Evolutionary conservation across 2,113 vertebrate genomes (phyloP).

Genomic region (Petrocephalus microphthalmus): DNA sequence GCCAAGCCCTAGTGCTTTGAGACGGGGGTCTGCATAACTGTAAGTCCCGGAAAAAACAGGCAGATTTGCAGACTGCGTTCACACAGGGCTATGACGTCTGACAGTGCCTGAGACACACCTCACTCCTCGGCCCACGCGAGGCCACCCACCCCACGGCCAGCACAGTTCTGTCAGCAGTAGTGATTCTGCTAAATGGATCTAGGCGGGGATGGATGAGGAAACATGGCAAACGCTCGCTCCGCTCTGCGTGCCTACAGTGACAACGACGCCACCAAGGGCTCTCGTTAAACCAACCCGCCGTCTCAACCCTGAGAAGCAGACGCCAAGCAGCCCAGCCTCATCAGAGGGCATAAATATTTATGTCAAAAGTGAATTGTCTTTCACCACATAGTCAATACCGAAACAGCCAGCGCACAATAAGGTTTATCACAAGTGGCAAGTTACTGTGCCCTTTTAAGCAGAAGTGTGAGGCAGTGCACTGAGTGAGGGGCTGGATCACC

Average conservation of each 20-base stretch:
- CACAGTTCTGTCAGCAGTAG: not conserved
- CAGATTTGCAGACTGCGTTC: not conserved
- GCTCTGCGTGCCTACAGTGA: not conserved
- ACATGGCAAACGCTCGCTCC: not conserved
- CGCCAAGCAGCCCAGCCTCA: not conserved
- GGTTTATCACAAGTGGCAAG: not conserved
- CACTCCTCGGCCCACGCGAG: not conserved
- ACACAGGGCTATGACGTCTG: not conserved
- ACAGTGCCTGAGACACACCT: not conserved
- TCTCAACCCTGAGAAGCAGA: not conserved
- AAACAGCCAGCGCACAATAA: not conserved
- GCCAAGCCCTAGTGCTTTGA: not conserved
- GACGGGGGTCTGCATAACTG: not conserved
- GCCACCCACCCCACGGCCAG: not conserved
- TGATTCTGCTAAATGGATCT: not conserved
- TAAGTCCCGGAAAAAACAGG: not conserved
- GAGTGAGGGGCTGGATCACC: not conserved
- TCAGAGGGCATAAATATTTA: not conserved
- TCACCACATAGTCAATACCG: not conserved
- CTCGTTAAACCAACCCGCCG: not conserved
- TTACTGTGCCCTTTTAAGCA: not conserved
- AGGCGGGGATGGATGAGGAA: not conserved
- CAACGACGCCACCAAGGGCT: not conserved
- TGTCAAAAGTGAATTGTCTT: not conserved
- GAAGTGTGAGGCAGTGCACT: not conserved